phyloP scores from a whole-genome alignment of 1,140 invertebrate species.

The Bursaphelenchus mucronatus region DNA sequence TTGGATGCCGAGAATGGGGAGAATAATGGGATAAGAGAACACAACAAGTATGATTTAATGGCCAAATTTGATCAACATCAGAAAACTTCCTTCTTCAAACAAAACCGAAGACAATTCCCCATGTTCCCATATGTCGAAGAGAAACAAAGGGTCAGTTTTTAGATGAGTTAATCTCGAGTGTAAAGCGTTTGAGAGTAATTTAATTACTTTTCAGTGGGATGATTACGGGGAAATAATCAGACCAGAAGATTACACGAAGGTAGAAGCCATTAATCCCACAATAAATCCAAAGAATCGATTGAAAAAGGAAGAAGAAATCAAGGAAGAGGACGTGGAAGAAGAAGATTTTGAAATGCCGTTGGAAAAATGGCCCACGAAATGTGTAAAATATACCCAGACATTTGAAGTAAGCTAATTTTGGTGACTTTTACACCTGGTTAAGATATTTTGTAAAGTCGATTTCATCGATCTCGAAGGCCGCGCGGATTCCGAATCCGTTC shows the following conservation, averaged over 20 bases:
- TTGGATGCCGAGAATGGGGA: constrained; percentile 17
- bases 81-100: constrained; percentile 36
- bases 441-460: constrained; percentile 67
- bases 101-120: constrained; percentile 84
- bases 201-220: constrained; percentile 52
- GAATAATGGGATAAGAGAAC: constrained; percentile 26
- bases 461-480: constrained; percentile 97
- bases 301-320: constrained; percentile 27
- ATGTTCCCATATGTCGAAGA: constrained; percentile 95
- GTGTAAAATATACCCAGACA: constrained; percentile 66
- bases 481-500: constrained; percentile 91
- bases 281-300: background rate
- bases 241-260: constrained; percentile 57
- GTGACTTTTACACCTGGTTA: constrained; percentile 46
- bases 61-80: constrained; percentile 41
- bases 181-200: constrained; percentile 2
- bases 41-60: constrained; percentile 51
- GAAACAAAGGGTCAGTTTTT: constrained; percentile 85
- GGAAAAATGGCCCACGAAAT: constrained; percentile 60
- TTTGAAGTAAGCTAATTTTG: constrained; percentile 34
- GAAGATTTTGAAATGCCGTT: constrained; percentile 20
- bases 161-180: constrained; percentile 59
- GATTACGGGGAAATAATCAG: constrained; percentile 59
- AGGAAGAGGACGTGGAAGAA: constrained; percentile 36
- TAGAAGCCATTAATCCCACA: constrained; percentile 23